Conservation (phyloP, 2,888 invertebrate genomes). For the Euspilapteryx auroguttella region DNA sequence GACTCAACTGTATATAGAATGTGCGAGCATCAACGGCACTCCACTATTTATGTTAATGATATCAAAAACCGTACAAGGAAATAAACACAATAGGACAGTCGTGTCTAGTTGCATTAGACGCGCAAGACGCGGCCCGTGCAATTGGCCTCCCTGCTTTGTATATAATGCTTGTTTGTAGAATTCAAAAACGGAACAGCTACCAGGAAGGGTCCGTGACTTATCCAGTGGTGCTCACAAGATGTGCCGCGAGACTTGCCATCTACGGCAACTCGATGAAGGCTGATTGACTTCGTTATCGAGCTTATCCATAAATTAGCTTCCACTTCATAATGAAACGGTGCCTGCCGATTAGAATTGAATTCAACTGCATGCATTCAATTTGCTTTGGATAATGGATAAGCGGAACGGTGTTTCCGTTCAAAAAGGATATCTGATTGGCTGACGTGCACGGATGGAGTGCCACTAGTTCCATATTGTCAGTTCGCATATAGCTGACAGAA, state of each 20-base stretch:
- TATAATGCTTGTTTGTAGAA: constrained; percentile 52
- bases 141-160: constrained; percentile 49
- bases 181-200: constrained; percentile 40
- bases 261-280: constrained; percentile 28
- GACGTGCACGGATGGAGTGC: constrained; percentile 1
- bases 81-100: constrained; percentile 56
- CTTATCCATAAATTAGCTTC: constrained; percentile 23
- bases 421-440: too few species aligned
- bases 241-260: constrained; percentile 23
- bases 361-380: constrained; percentile 1
- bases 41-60: constrained; percentile 52
- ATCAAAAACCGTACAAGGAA: constrained; percentile 51
- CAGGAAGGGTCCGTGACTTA: constrained; percentile 43
- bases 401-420: too few species aligned
- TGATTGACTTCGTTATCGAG: constrained; percentile 36
- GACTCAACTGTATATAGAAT: constrained; percentile 31
- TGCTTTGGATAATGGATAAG: too few species aligned
- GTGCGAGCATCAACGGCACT: constrained; percentile 30
- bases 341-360: constrained; percentile 1
- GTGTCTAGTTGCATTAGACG: constrained; percentile 48
- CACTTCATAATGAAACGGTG: constrained; percentile 3
- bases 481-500: neutral
- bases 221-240: constrained; percentile 30
- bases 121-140: constrained; percentile 36
- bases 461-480: constrained; percentile 1